Evolutionary conservation across 2,888 invertebrate species (phyloP), one percentile per base, ranked within the genome.

Genomic region (Torymus auratus): DNA sequence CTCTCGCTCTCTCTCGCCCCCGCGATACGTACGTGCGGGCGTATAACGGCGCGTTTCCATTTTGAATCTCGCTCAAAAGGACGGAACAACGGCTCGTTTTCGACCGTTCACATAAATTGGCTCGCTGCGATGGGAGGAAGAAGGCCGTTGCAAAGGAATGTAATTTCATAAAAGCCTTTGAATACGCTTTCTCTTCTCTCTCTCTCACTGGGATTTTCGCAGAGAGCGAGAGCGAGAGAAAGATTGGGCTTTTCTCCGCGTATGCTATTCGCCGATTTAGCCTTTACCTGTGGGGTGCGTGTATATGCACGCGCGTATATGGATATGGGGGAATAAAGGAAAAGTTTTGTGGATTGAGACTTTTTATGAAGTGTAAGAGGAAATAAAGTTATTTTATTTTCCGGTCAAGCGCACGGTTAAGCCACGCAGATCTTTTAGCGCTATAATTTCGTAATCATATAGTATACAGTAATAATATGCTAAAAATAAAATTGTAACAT

Each of bases 161-260:
- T 72, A 78, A 78, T 78, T 78, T 78, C 67, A 72, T 78, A 73
- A 72, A 78, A 78, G 67, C 78, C 56, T 77, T 77, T 77, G 64
- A 77, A 77, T 70, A 50, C 68, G 55, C 15, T 13, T 41, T 41
- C 41, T 41, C 41, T 41, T 7, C 41, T 41, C 7, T 41, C 41
- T 7, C 41, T 28, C 41, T 7, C 41, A 7, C 14, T 11, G 56
- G 23, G 50, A 70, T 56, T 62, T 71, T 62, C 52, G 20, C 15
- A 17, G 50, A 69, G 41, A 13, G 1, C 55, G 56, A 20, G 52
- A 65, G 28, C 3, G 41, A 64, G n/a, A 50, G 64, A 56, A n/a
- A 64, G 56, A 41, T 73, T 64, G 64, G 23, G 41, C 17, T 56
- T 62, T 64, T 64, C 55, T 41, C 7, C 41, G 7, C 64, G n/a